Percentiles rank a stretch among this genome's conserved stretches.
phyloP scores from a whole-genome alignment of 2,113 vertebrate genomes.

The western clawed frog (Xenopus tropicalis) region UCB_Xtro_10.0 CM004443.2:34384501-34385000 shows the following conservation, averaged over 20 bases:
- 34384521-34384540: background rate
- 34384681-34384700: too few relatives aligned
- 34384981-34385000: too few relatives aligned
- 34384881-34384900: background rate
- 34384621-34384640: background rate
- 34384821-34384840: background rate
- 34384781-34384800: too few relatives aligned
- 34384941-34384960: constrained; percentile 23
- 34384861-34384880: too few relatives aligned
- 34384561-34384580: background rate
- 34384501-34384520: background rate
- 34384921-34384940: too few relatives aligned
- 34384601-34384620: background rate
- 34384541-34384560: background rate
- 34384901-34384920: too few relatives aligned
- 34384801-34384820: too few relatives aligned
- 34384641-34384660: background rate
- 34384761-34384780: too few relatives aligned
- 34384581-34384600: constrained; percentile 3
- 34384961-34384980: background rate
- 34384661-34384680: background rate
- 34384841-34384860: background rate
- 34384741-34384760: too few relatives aligned
- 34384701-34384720: too few relatives aligned
- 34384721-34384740: too few relatives aligned